These are phyloP conservation scores for Acanthisitta chloris DNA, from an alignment of 2,113 vertebrate species.

Conservation along the genomic window DNA sequence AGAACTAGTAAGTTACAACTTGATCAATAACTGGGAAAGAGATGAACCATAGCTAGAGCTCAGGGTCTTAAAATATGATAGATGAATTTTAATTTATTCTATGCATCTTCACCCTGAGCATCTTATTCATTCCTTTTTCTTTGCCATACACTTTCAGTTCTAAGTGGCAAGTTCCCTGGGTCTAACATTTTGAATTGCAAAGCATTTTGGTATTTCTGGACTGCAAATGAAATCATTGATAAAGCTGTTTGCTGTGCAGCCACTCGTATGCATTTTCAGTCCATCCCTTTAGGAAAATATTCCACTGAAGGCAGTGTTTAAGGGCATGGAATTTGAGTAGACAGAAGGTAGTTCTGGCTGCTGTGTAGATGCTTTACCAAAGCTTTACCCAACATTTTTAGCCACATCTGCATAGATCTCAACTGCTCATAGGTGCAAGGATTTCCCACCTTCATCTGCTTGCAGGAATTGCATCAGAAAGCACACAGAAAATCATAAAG, in stretches of 20 bases:
- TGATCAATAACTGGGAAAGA: neutral
- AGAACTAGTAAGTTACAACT: neutral
- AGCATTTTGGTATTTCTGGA: neutral
- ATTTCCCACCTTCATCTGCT: neutral
- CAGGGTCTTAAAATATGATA: neutral
- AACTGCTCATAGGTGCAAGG: neutral
- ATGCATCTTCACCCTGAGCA: neutral
- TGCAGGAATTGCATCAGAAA: neutral
- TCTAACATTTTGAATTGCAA: neutral
- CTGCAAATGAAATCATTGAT: neutral
- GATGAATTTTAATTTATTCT: conserved; percentile 3
- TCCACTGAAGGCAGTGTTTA: neutral
- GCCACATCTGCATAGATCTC: neutral
- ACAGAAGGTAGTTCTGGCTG: neutral
- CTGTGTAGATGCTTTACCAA: neutral
- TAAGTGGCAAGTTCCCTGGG: neutral
- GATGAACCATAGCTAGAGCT: neutral
- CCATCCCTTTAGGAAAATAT: neutral
- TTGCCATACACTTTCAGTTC: neutral
- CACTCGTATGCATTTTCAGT: neutral
- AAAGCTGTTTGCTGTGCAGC: neutral
- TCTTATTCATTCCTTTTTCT: neutral
- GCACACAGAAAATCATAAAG: neutral
- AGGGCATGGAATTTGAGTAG: fast-evolving
- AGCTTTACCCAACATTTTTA: neutral